Evolutionary conservation across 2,888 invertebrate genomes (phyloP), one percentile per base, ranked within the genome.

Genomic region (Biston betularia): DNA sequence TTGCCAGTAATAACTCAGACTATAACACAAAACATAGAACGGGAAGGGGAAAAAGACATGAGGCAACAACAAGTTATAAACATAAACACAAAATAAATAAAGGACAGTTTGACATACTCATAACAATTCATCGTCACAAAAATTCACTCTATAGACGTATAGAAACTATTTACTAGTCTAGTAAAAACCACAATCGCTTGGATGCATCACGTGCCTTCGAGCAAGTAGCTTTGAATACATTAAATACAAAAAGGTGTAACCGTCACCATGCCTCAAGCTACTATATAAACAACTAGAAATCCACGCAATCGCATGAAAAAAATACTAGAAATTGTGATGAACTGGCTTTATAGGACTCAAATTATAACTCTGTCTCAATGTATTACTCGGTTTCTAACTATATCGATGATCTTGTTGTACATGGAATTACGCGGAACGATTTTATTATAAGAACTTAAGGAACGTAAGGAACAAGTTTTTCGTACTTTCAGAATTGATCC

Each of bases 191-290:
- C 82, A 83, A 83, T 82, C 84, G 84, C 81, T 77, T 80, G 76
- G 82, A 83, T 83, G 80, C 86, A 84, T 72, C 80, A 59, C 74
- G 75, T 68, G 71, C 72, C 67, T 80, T 75, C 69, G 71, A 74
- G 74, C 72, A 74, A 69, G 73, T 78, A 75, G 73, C 68, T 64
- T 53, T 66, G 64, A n/a, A 24, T 54, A 61, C 60, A 58, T 63
- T 38, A 55, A 57, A 66, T 68, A 40, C 54, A 63, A 62, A 71
- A 70, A 78, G 77, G 74, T 70, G 71, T 74, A 79, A 83, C 89
- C 89, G 86, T 81, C 89, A 92, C 89, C 93, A 92, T 92, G 92
- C 92, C 88, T 83, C 89, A 92, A 93, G 91, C 92, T 78, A 72
- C 87, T 89, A 88, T 72, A 71, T 75, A 77, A 79, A 79, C 75